Percentiles rank a stretch among this genome's conserved stretches.
Conservation (phyloP, 2,113 vertebrate species). For the Carassius auratus region DNA sequence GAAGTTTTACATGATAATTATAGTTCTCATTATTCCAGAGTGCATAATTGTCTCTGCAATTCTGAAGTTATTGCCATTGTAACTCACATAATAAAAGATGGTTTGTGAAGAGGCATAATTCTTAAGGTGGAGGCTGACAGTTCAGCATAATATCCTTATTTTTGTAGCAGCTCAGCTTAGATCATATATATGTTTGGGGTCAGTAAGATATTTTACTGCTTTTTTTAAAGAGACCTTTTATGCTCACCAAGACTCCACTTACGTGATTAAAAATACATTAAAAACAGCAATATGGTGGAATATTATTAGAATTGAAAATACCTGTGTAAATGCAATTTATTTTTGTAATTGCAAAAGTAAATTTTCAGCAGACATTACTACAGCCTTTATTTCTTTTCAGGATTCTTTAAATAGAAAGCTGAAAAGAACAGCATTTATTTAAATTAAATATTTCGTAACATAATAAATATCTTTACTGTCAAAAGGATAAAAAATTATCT, state of each 20-base stretch:
- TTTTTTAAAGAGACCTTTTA: background rate
- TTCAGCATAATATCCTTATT: slow-evolving; percentile 15
- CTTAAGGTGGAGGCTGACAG: slow-evolving; percentile 26
- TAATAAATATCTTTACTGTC: too few relatives aligned
- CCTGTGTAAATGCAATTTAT: background rate
- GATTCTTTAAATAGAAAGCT: too few relatives aligned
- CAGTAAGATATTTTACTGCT: background rate
- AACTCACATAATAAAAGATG: slow-evolving; percentile 60
- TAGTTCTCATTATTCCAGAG: slow-evolving; percentile 64
- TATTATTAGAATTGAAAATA: background rate
- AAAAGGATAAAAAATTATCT: too few relatives aligned
- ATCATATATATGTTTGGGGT: background rate
- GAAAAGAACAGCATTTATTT: too few relatives aligned
- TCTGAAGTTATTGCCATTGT: slow-evolving; percentile 53
- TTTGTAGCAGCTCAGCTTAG: slow-evolving; percentile 20
- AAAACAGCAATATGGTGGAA: background rate
- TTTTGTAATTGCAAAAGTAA: background rate
- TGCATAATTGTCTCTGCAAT: slow-evolving; percentile 63
- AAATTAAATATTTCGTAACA: background rate
- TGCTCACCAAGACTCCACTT: background rate
- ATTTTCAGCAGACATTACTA: too few relatives aligned
- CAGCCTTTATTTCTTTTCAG: too few relatives aligned
- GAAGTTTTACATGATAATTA: slow-evolving; percentile 69
- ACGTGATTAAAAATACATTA: background rate
- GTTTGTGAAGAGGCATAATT: slow-evolving; percentile 54